Conservation (phyloP, 2,797 vertebrate genomes). For the Sphenodon punctatus region DNA sequence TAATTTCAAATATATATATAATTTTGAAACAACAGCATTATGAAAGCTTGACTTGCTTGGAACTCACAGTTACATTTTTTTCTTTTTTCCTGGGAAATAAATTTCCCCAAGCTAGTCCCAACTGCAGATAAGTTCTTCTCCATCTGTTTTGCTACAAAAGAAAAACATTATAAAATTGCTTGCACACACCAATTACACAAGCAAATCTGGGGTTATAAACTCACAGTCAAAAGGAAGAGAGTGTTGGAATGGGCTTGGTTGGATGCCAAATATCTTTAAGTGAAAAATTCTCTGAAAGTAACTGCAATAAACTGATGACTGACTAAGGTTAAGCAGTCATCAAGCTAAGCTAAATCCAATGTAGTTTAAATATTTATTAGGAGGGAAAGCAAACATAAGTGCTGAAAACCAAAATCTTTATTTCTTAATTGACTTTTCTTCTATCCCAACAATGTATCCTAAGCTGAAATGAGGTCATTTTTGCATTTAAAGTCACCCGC, state of each 20-base stretch:
- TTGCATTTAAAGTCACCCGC: slow-evolving; percentile 50
- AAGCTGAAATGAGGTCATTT: slow-evolving; percentile 55
- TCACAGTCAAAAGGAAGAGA: slow-evolving; percentile 52
- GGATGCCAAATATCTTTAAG: slow-evolving; percentile 70
- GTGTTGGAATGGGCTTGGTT: slow-evolving; percentile 64
- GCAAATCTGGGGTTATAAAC: slow-evolving; percentile 59
- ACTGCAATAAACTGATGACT: slow-evolving; percentile 67
- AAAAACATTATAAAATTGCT: slow-evolving; percentile 63
- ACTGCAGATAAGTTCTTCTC: slow-evolving; percentile 70
- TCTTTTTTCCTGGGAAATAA: slow-evolving; percentile 71
- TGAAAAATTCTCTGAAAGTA: slow-evolving; percentile 70
- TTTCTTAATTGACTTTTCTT: slow-evolving; percentile 61
- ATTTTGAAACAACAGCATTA: slow-evolving; percentile 33
- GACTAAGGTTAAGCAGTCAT: slow-evolving; percentile 67
- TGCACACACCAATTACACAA: slow-evolving; percentile 67
- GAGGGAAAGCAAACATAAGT: slow-evolving; percentile 64
- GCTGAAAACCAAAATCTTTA: slow-evolving; percentile 62
- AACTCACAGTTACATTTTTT: slow-evolving; percentile 60
- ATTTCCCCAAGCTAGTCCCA: slow-evolving; percentile 71
- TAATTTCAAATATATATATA: slow-evolving; percentile 58
- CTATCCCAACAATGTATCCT: slow-evolving; percentile 55
- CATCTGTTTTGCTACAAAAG: slow-evolving; percentile 71
- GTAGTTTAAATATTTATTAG: slow-evolving; percentile 74
- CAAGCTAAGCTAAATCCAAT: slow-evolving; percentile 73
- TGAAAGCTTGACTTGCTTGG: slow-evolving; percentile 46